Percentiles rank a stretch among this genome's conserved stretches.
These are phyloP conservation scores for Halisarca cf. caerulea DNA, from an alignment of 37 sponge, comb jelly and placozoan genomes.

Conservation along the genomic window DNA sequence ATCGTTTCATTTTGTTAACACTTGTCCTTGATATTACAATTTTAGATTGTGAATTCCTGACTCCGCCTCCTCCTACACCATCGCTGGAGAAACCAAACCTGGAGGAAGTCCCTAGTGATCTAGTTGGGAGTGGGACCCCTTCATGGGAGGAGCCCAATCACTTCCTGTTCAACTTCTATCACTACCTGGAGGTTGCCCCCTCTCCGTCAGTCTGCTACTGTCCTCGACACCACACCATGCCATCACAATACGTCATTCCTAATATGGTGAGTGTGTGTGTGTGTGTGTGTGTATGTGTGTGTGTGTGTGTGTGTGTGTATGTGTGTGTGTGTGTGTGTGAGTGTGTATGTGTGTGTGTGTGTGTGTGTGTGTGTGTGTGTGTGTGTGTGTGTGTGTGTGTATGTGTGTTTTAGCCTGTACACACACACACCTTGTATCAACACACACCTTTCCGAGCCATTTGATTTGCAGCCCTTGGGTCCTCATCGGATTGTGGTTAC, in stretches of 20 bases:
- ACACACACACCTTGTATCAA: too few relatives aligned
- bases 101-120: background rate
- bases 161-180: conserved; percentile 4
- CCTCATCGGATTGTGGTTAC: too few relatives aligned
- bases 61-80: background rate
- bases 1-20: too few relatives aligned
- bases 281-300: background rate
- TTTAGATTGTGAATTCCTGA: background rate
- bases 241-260: conserved; percentile 69
- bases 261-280: conserved; percentile 65
- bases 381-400: too few relatives aligned
- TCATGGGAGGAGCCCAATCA: background rate
- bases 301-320: too few relatives aligned
- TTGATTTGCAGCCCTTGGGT: too few relatives aligned
- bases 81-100: background rate
- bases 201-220: conserved; percentile 16
- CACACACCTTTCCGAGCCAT: too few relatives aligned
- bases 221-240: conserved; percentile 66
- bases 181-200: background rate
- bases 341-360: too few relatives aligned
- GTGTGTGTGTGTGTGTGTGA: too few relatives aligned
- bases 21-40: too few relatives aligned
- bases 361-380: too few relatives aligned
- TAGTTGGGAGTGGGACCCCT: background rate
- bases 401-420: too few relatives aligned